Evolutionary conservation across 2,888 invertebrate genomes (phyloP).

Genomic region (Drosophila tripunctata): DNA sequence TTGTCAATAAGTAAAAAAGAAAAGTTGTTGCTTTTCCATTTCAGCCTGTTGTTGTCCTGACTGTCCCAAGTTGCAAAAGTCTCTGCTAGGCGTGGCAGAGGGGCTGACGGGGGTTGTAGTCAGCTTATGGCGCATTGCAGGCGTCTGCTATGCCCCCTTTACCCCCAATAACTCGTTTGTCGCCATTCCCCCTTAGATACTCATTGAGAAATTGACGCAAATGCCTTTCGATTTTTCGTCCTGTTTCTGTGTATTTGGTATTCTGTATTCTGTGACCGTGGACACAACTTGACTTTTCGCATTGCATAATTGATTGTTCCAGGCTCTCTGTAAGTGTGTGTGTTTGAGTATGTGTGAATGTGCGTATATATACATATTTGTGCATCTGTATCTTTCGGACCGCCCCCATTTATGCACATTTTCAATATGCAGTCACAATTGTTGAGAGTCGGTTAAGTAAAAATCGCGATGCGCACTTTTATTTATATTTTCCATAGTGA

Average conservation of each 20-base stretch:
- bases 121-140: slow-evolving; percentile 62
- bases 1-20: slow-evolving; percentile 61
- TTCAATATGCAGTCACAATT: slow-evolving; percentile 55
- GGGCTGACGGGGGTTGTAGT: not conserved
- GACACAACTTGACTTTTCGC: slow-evolving; percentile 70
- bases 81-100: not conserved
- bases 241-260: slow-evolving; percentile 26
- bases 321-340: slow-evolving; percentile 3
- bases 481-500: slow-evolving; percentile 19
- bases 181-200: slow-evolving; percentile 17
- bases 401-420: slow-evolving; percentile 57
- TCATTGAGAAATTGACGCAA: slow-evolving; percentile 71
- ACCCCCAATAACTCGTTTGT: not conserved
- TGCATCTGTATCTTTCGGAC: not conserved
- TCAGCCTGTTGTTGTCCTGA: slow-evolving; percentile 27
- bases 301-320: slow-evolving; percentile 74
- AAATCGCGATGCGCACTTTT: slow-evolving; percentile 7
- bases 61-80: slow-evolving; percentile 5
- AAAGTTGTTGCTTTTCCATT: slow-evolving; percentile 15
- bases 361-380: not conserved
- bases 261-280: slow-evolving; percentile 37
- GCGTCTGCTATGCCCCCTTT: slow-evolving; percentile 18
- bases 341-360: not conserved
- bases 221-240: slow-evolving; percentile 71
- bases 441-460: slow-evolving; percentile 1